Evolutionary conservation across 2,797 vertebrate species (phyloP), one percentile per base, ranked within the genome.

Genomic region (Pantherophis vulpinus): DNA sequence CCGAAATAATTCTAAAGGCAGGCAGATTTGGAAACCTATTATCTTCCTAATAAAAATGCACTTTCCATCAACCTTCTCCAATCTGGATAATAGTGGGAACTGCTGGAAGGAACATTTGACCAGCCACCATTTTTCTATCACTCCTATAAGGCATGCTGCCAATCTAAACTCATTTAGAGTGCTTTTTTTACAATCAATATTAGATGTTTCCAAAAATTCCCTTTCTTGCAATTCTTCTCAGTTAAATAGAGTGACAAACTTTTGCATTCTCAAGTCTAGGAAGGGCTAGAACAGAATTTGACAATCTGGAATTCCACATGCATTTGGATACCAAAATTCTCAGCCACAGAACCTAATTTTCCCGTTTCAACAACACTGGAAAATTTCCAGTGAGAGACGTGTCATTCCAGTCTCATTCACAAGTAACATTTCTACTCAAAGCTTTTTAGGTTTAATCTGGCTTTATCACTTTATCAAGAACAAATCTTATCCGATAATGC

Each of bases 401-500:
- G 20, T 83, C 23, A 47, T 47, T 25, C 79, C 79, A 54, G 42
- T 10, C 1, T 63, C 18, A 91, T 91, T 59, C 59, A 27, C 5
- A 51, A 27, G 2, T 79, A 10, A 47, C 7, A 60, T 86, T 91
- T 29, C 23, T 56, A 32, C 27, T 86, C 27, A 86, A 42, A 60
- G 9, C 20, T 51, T 11, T 54, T 16, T 32, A 56, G 27, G n/a
- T 66, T 90, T 54, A 70, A 90, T 51, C 14, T 18, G 51, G 4
- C 29, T 93, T 90, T 70, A 94, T 92, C 93, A 29, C 47, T 96
- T 95, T 97, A 92, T 90, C 93, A 97, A 96, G 92, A 88, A 95
- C 37, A 95, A 96, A 97, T 95, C 20, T 60, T 95, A 94, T 88
- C 42, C 96, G 95, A 96, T 23, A 87, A 95, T 95, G 94, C 16